Evolutionary conservation across 1,140 invertebrate species (phyloP).

Genomic region (Euura saliciscinereae): DNA sequence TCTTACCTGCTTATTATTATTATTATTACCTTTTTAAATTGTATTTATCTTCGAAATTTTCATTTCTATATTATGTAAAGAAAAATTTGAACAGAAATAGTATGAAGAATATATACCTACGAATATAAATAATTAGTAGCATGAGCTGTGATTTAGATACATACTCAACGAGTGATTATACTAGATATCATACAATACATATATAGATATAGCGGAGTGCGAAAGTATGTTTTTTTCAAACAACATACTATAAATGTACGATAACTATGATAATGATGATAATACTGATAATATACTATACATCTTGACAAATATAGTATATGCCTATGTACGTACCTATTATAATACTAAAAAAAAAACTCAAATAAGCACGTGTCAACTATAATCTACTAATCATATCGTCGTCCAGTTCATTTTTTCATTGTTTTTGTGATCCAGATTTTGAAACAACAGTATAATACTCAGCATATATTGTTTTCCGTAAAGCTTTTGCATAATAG

Average conservation of each 20-base stretch:
- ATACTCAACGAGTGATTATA: conserved; percentile 51
- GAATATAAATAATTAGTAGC: conserved; percentile 58
- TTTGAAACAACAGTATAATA: too few species aligned
- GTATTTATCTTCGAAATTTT: too few species aligned
- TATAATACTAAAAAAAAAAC: not conserved
- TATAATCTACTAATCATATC: not conserved
- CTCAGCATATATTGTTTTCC: too few species aligned
- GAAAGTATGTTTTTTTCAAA: too few species aligned
- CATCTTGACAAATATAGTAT: conserved; percentile 7
- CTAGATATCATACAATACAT: conserved; percentile 20
- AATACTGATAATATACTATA: conserved; percentile 8
- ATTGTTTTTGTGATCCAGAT: too few species aligned
- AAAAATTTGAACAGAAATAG: too few species aligned
- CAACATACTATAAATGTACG: too few species aligned
- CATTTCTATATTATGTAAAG: too few species aligned
- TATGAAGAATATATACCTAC: not conserved
- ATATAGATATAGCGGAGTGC: not conserved
- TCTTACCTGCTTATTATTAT: too few species aligned
- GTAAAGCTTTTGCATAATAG: too few species aligned
- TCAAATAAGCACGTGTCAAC: not conserved
- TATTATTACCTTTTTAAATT: too few species aligned
- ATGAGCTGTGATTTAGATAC: conserved; percentile 62
- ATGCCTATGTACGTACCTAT: not conserved
- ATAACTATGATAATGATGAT: not conserved
- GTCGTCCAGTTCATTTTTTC: not conserved